These are phyloP conservation scores for Nasonovia ribisnigri DNA, from an alignment of 2,888 invertebrate genomes.

Conservation along the genomic window DNA sequence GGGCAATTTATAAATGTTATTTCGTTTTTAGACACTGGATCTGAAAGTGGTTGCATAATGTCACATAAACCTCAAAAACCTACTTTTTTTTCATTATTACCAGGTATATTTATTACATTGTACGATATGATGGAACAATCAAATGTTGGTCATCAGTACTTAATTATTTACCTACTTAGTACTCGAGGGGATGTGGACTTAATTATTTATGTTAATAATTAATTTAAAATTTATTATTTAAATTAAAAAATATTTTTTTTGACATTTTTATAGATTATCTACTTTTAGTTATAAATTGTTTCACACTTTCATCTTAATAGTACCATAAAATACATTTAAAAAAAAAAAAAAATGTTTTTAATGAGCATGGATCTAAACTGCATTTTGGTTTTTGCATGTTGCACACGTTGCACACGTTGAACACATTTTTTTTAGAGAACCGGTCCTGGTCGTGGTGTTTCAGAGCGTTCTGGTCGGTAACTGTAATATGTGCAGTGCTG, in stretches of 20 bases:
- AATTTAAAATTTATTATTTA: too few relatives aligned
- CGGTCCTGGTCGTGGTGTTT: background rate
- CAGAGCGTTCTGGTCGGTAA: conserved; percentile 65
- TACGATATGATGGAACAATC: background rate
- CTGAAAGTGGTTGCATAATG: background rate
- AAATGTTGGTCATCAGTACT: background rate
- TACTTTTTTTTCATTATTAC: background rate
- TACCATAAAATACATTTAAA: background rate
- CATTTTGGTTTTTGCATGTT: background rate
- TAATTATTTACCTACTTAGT: background rate
- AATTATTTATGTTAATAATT: too few relatives aligned
- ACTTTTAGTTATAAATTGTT: too few relatives aligned
- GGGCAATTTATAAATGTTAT: too few relatives aligned
- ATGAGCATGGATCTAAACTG: background rate
- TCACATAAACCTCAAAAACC: background rate
- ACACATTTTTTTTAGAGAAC: background rate
- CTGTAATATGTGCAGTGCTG: conserved; percentile 47
- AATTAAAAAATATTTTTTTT: too few relatives aligned
- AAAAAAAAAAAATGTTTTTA: background rate
- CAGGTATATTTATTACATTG: background rate
- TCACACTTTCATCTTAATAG: background rate
- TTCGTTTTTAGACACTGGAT: background rate
- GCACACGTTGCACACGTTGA: too few relatives aligned
- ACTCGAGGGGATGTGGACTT: background rate
- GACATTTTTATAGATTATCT: too few relatives aligned